Percentiles rank a stretch among this genome's conserved stretches.
Conservation (phyloP, 2,113 vertebrate genomes). For the Ursus arctos region DNA sequence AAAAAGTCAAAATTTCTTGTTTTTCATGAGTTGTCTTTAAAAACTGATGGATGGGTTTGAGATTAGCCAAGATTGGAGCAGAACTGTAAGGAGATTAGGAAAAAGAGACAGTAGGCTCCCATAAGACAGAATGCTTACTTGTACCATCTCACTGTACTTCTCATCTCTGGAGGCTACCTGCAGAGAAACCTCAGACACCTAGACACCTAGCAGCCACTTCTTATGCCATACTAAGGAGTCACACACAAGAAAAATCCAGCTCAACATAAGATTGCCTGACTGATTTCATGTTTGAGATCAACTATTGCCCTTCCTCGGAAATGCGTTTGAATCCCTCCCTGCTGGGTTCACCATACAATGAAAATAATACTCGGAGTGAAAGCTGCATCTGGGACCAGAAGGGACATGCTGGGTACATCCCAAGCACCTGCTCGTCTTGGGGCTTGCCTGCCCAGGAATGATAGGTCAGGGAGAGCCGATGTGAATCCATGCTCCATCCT, state of each 20-base stretch:
- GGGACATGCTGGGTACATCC: not conserved
- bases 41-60: not conserved
- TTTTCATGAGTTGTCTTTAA: not conserved
- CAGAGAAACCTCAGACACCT: rapidly evolving
- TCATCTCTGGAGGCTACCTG: too few species aligned
- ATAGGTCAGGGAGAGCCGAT: not conserved
- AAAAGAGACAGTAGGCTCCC: rapidly evolving
- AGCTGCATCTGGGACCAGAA: not conserved
- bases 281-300: not conserved
- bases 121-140: not conserved
- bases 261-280: not conserved
- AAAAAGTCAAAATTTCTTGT: not conserved
- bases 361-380: not conserved
- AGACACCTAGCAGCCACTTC: not conserved
- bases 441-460: not conserved
- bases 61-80: not conserved
- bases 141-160: rapidly evolving
- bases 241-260: not conserved
- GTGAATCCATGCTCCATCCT: rapidly evolving
- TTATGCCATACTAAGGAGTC: not conserved
- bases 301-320: not conserved
- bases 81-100: not conserved
- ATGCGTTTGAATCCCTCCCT: not conserved
- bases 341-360: not conserved
- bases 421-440: not conserved